Percentiles rank a stretch among this genome's conserved stretches.
These are phyloP conservation scores for Drosophila pegasa DNA, from an alignment of 2,888 invertebrate species.

Conservation along the genomic window DNA sequence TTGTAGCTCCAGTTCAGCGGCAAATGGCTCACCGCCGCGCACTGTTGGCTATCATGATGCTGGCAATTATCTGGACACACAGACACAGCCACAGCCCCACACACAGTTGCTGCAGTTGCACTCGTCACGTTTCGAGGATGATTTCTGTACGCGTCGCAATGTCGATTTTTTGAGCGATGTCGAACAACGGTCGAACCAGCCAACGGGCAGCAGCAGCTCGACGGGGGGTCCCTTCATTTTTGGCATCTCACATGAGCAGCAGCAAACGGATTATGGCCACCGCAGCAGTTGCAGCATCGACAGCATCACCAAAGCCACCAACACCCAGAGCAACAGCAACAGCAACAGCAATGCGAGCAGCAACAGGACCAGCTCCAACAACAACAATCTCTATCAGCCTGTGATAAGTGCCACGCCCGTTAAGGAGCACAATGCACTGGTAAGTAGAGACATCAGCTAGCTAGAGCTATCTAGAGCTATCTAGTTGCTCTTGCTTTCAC, in stretches of 20 bases:
- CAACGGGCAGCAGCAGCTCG: conserved; percentile 11
- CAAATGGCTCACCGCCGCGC: conserved; percentile 49
- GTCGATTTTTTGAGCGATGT: conserved; percentile 54
- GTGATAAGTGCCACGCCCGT: conserved; percentile 72
- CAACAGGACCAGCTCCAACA: conserved; percentile 36
- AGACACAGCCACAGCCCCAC: conserved; percentile 9
- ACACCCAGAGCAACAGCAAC: conserved; percentile 19
- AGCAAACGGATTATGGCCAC: conserved; percentile 58
- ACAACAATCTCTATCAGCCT: conserved; percentile 55
- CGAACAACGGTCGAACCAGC: conserved; percentile 18
- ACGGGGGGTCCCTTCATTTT: conserved; percentile 88
- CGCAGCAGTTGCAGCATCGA: conserved; percentile 25
- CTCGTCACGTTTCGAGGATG: conserved; percentile 82
- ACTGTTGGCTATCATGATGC: conserved; percentile 34
- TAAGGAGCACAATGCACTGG: conserved; percentile 68
- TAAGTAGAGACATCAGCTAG: conserved; percentile 45
- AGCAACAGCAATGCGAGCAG: conserved; percentile 36
- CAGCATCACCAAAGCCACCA: conserved; percentile 12
- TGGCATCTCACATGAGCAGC: conserved; percentile 86
- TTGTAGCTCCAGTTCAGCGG: conserved; percentile 46
- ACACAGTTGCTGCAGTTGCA: conserved; percentile 20
- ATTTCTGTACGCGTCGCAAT: conserved; percentile 81
- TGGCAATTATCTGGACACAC: conserved; percentile 29
- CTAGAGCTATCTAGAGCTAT: too few species aligned
- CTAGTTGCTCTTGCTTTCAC: background rate